Conservation (phyloP, 2,888 invertebrate genomes). For the Melinaea menophilus region DNA sequence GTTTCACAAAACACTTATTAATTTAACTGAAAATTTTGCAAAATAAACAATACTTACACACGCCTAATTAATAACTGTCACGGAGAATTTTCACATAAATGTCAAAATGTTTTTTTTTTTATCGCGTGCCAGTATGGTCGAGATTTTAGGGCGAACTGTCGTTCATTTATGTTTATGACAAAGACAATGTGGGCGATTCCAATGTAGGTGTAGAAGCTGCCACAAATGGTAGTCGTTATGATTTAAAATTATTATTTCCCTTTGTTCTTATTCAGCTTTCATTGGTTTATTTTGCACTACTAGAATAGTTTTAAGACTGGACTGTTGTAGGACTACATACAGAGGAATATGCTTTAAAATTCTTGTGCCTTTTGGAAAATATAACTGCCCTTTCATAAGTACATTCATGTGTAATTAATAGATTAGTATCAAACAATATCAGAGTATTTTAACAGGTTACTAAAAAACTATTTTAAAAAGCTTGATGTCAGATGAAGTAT, state of each 20-base stretch:
- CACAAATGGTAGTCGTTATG: slow-evolving; percentile 40
- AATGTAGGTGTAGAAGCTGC: slow-evolving; percentile 55
- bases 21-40: slow-evolving; percentile 40
- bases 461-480: no score
- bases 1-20: slow-evolving; percentile 28
- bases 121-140: slow-evolving; percentile 53
- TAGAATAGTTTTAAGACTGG: slow-evolving; percentile 2
- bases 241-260: slow-evolving; percentile 50
- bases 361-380: no score
- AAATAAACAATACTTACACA: slow-evolving; percentile 25
- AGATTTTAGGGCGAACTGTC: slow-evolving; percentile 53
- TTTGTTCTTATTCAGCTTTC: slow-evolving; percentile 25
- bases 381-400: no score
- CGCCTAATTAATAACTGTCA: slow-evolving; percentile 24
- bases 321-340: background rate
- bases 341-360: no score
- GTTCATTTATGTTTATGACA: slow-evolving; percentile 52
- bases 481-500: no score
- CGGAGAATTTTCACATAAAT: slow-evolving; percentile 20
- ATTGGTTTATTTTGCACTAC: slow-evolving; percentile 12
- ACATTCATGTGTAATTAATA: no score
- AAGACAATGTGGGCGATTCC: slow-evolving; percentile 54
- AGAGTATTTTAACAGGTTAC: no score
- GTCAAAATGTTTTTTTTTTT: slow-evolving; percentile 26
- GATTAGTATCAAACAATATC: no score